Percentiles rank a stretch among this genome's conserved stretches.
These are phyloP conservation scores for Epinotia bilunana DNA, from an alignment of 2,888 invertebrate genomes.

Conservation along the genomic window DNA sequence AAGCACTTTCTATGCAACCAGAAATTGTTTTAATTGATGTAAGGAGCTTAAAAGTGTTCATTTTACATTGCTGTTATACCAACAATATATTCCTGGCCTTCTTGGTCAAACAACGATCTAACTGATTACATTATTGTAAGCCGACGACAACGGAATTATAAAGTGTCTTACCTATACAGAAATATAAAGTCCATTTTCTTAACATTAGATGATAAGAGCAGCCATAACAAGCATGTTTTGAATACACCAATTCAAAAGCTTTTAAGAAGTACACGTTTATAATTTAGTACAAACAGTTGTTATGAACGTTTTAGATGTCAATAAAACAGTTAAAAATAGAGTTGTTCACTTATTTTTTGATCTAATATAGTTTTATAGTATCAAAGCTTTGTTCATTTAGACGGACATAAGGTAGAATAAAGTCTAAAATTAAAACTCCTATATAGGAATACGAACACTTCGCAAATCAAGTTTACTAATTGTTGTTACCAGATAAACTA, in stretches of 20 bases:
- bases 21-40: slow-evolving; percentile 22
- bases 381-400: no score
- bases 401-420: no score
- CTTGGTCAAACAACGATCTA: slow-evolving; percentile 28
- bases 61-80: slow-evolving; percentile 49
- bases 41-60: slow-evolving; percentile 71
- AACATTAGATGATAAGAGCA: slow-evolving; percentile 68
- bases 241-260: slow-evolving; percentile 77
- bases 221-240: slow-evolving; percentile 72
- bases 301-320: slow-evolving; percentile 83
- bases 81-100: slow-evolving; percentile 20
- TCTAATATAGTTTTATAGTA: not conserved
- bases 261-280: slow-evolving; percentile 80
- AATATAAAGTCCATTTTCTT: slow-evolving; percentile 69
- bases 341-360: slow-evolving; percentile 46
- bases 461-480: no score
- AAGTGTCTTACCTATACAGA: slow-evolving; percentile 64
- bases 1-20: slow-evolving; percentile 37
- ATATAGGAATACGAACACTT: no score
- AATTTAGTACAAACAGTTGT: slow-evolving; percentile 84
- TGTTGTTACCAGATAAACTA: no score
- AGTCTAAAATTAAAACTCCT: no score
- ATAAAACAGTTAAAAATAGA: slow-evolving; percentile 73
- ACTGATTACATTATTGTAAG: slow-evolving; percentile 51
- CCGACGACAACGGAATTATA: slow-evolving; percentile 51